Evolutionary conservation across 2,888 invertebrate genomes (phyloP), one percentile per base, ranked within the genome.

Genomic region (Hypolimnas misippus): DNA sequence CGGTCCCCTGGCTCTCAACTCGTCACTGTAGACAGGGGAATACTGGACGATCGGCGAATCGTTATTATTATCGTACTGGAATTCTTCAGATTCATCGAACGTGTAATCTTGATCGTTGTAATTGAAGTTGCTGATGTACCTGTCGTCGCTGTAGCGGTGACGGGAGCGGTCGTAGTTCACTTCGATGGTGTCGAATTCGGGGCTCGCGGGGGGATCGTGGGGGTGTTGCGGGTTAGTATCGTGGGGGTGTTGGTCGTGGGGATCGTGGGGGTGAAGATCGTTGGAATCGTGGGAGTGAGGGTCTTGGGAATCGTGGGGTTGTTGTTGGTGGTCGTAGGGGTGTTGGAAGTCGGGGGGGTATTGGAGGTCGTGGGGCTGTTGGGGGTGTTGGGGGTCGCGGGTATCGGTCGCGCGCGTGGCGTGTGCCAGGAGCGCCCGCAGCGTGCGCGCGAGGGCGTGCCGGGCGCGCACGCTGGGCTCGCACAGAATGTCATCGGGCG

Each of bases 401-500:
- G 52, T 7, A 12, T 33, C 33, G 33, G 33, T 6, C 33, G 21
- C 19, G 78, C 2, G 83, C 73, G 86, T 84, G 86, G 87, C 86
- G 88, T 87, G 87, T 86, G 88, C 79, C 78, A 86, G 84, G 70
- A 87, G 82, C 56, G 77, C 76, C 73, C 73, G 71, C 64, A 84
- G 76, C 50, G 89, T 90, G 84, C 79, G 76, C 72, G 86, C 85
- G 64, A 56, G 40, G 53, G 57, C 58, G 46, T 62, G 62, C 62
- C 64, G 67, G 17, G 35, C 10, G 49, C 50, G 29, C 79, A 90
- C 85, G 76, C 72, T 73, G 77, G 73, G 40, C 19, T 71, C 70
- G 81, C 85, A 89, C 86, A 93, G 89, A 82, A 94, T 84, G 82
- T 94, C 94, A 81, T 92, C 93, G 86, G 94, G 90, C 90, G 93